A percentile compares a stretch with the other conserved stretches of the same genome.
Evolutionary conservation across 2,797 vertebrate species (phyloP).

Genomic region (Scolopax rusticola): DNA sequence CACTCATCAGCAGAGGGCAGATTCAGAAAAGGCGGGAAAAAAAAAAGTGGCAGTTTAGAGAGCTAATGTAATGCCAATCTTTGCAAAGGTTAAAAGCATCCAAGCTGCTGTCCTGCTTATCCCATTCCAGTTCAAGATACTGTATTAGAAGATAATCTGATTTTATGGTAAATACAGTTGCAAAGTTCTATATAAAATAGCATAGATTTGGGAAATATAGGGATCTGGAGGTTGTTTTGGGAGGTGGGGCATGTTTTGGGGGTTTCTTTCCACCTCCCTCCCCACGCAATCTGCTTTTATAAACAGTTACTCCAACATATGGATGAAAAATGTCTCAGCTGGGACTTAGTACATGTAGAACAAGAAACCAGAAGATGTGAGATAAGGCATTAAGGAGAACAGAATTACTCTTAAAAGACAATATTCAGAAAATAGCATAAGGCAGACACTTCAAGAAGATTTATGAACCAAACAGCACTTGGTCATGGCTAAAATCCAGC

Average conservation of each 20-base stretch:
- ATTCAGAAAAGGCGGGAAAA: not conserved
- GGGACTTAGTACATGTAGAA: not conserved
- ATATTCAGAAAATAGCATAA: not conserved
- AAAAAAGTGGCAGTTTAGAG: not conserved
- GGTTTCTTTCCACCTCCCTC: not conserved
- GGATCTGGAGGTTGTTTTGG: not conserved
- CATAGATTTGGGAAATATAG: not conserved
- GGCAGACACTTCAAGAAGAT: not conserved
- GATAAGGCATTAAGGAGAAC: not conserved
- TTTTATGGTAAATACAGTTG: not conserved
- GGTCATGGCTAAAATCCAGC: not conserved
- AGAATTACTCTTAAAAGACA: not conserved
- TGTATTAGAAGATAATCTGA: not conserved
- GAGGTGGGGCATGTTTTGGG: rapidly evolving
- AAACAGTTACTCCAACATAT: not conserved
- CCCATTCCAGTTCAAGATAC: not conserved
- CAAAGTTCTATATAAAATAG: not conserved
- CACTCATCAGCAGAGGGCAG: not conserved
- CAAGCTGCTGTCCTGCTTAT: not conserved
- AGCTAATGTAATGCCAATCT: not conserved
- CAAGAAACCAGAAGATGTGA: not conserved
- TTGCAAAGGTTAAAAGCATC: constrained; percentile 3
- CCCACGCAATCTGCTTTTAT: not conserved
- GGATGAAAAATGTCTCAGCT: not conserved
- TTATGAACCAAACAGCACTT: not conserved